Evolutionary conservation across 2,113 vertebrate genomes (phyloP), one percentile per base, ranked within the genome.

Genomic region (Nibea coibor): DNA sequence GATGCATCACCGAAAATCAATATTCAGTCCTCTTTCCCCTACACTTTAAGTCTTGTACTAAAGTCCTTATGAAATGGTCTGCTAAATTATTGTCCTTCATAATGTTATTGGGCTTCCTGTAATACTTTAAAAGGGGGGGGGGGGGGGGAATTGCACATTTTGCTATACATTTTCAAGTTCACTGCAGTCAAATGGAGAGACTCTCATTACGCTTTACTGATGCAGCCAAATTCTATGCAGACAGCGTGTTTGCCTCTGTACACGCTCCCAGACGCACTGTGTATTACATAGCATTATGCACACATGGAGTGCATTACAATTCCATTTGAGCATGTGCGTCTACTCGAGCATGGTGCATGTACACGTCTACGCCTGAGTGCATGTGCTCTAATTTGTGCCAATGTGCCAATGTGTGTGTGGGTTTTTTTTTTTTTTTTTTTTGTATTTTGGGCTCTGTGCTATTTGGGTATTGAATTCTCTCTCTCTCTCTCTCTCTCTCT

Each of bases 221-320:
- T 86, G 84, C 81, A 83, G 78, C 75, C 63, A 48, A 82, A 90
- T 81, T 86, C 80, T 42, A 50, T 72, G 71, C 82, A 87, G 88
- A 75, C 76, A 75, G 48, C 31, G 16, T 64, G 58, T 83, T 56
- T 84, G 75, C 83, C 81, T 73, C 56, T 74, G 19, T 66, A 67
- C 74, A 72, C 17, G 16, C 62, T 62, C 81, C 65, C 64, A 64
- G 70, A 56, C 68, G 8, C 68, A 72, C 65, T 82, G 64, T 81
- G 82, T 64, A 80, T 80, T 70, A 68, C 79, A 81, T 76, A 83
- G 83, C 58, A 77, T 74, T 70, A 74, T 68, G 39, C 65, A 74
- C 71, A 65, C 70, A n/a, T 20, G 26, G 65, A 26, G 35, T 72
- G 58, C 51, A 42, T 76, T 70, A 22, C 68, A 76, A 86, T 50